Conservation (phyloP, 2,888 invertebrate genomes). For the Eurytoma adleriae region DNA sequence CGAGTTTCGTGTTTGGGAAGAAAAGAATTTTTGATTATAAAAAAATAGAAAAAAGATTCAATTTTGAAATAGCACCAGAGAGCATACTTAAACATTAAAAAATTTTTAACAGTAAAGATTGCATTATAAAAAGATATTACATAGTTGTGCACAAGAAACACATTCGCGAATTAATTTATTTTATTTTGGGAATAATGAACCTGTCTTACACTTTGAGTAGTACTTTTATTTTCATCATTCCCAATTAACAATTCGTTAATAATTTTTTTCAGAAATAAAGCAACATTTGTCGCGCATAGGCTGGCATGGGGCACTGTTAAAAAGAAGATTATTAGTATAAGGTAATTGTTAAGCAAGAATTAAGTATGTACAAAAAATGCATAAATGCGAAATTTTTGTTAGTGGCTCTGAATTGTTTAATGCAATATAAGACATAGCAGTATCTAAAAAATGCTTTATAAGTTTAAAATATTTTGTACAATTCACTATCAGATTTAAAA, state of each 20-base stretch:
- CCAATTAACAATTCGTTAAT: not conserved
- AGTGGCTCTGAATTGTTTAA: no score
- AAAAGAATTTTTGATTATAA: not conserved
- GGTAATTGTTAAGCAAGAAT: not conserved
- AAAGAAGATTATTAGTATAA: slow-evolving; percentile 30
- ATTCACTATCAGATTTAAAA: no score
- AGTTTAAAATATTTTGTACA: no score
- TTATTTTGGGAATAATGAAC: slow-evolving; percentile 15
- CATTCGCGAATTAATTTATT: not conserved
- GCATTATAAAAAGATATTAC: not conserved
- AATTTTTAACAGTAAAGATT: not conserved
- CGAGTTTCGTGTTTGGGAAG: no score
- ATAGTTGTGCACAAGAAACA: slow-evolving; percentile 1
- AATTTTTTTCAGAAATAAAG: not conserved
- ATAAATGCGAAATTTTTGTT: no score
- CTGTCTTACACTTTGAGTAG: not conserved
- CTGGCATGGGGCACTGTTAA: slow-evolving; percentile 53
- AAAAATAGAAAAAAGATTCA: not conserved
- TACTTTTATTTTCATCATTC: slow-evolving; percentile 5
- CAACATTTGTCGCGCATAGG: slow-evolving; percentile 7
- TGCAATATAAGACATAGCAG: no score
- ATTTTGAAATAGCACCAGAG: slow-evolving; percentile 30
- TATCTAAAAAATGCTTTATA: no score
- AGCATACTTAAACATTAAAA: slow-evolving; percentile 22
- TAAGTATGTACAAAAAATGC: not conserved